A percentile compares a stretch with the other conserved stretches of the same genome.
Evolutionary conservation across 1,140 invertebrate genomes (phyloP).

Genomic region (Zaprionus camerounensis): DNA sequence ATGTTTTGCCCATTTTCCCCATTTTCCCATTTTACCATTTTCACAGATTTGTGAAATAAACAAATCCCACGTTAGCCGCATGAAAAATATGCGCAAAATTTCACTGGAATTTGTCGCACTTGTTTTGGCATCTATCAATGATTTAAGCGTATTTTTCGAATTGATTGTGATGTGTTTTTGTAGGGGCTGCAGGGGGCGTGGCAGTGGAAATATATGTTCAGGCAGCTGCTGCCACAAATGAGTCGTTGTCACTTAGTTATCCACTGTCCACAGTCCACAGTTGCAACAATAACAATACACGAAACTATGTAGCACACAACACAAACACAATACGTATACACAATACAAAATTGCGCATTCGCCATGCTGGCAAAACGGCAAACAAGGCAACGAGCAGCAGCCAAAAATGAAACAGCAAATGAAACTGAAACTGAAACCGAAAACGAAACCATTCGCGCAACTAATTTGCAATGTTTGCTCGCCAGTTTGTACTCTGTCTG

Average conservation of each 20-base stretch:
- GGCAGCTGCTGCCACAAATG: conserved; percentile 61
- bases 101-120: conserved; percentile 38
- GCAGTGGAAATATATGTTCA: conserved; percentile 34
- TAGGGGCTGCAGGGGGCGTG: conserved; percentile 31
- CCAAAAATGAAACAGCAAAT: conserved; percentile 32
- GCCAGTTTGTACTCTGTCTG: conserved; percentile 25
- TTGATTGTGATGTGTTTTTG: conserved; percentile 33
- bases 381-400: conserved; percentile 16
- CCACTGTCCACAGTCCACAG: background rate
- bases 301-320: background rate
- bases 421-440: conserved; percentile 28
- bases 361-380: conserved; percentile 17
- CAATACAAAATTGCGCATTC: conserved; percentile 50
- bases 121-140: conserved; percentile 55
- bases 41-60: conserved; percentile 29
- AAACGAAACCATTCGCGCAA: conserved; percentile 35
- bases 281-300: conserved; percentile 29
- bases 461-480: conserved; percentile 52
- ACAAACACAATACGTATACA: conserved; percentile 9
- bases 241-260: conserved; percentile 31
- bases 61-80: conserved; percentile 24
- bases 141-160: conserved; percentile 66
- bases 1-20: background rate
- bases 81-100: conserved; percentile 39
- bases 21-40: background rate